Percentiles rank a stretch among this genome's conserved stretches.
Conservation (phyloP, 2,113 vertebrate species). For the Ariopsis seemanni region DNA sequence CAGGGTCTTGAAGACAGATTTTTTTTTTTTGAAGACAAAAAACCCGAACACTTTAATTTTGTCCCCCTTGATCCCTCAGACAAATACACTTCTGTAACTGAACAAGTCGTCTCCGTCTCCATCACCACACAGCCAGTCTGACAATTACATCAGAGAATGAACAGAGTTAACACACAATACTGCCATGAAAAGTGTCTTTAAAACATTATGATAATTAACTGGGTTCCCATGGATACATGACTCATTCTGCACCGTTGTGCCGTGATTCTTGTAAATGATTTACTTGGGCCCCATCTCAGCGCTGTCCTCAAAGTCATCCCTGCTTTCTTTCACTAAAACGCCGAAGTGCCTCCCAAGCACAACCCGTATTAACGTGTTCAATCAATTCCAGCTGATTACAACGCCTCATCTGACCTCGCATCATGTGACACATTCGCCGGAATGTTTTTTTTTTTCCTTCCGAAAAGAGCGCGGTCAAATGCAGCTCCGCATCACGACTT, state of each 20-base stretch:
- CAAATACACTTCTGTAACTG: background rate
- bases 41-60: background rate
- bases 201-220: background rate
- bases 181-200: background rate
- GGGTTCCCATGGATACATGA: slow-evolving; percentile 24
- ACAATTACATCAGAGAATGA: background rate
- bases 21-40: too few relatives aligned
- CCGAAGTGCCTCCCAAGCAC: background rate
- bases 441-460: background rate
- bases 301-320: background rate
- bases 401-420: too few relatives aligned
- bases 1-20: too few relatives aligned
- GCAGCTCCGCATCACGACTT: background rate
- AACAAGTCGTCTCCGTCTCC: background rate
- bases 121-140: background rate
- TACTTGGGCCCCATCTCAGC: background rate
- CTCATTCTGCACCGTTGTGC: background rate
- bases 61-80: background rate
- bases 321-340: background rate
- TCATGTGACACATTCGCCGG: background rate
- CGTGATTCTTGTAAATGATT: background rate
- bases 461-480: background rate
- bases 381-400: background rate
- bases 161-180: background rate
- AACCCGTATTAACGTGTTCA: background rate